Percentiles rank a stretch among this genome's conserved stretches.
Evolutionary conservation across 2,888 invertebrate species (phyloP).

Genomic region (Heliconius hortense): DNA sequence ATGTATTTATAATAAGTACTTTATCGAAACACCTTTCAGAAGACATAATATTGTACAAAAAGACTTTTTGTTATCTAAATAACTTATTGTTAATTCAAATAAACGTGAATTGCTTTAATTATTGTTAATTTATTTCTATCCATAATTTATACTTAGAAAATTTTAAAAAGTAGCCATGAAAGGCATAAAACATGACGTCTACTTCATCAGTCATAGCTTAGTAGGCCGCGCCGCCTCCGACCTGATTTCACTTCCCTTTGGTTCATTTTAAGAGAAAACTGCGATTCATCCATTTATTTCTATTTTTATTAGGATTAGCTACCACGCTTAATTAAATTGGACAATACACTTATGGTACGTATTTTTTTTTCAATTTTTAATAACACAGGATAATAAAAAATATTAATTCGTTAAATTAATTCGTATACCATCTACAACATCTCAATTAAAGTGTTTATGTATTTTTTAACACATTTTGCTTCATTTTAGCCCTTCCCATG

Average conservation of each 20-base stretch:
- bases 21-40: background rate
- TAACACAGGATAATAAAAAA: too few species aligned
- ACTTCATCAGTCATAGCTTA: conserved; percentile 29
- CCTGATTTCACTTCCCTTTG: conserved; percentile 51
- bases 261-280: conserved; percentile 46
- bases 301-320: background rate
- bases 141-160: background rate
- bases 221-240: conserved; percentile 40
- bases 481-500: too few species aligned
- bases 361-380: too few species aligned
- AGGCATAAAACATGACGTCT: conserved; percentile 17
- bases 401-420: too few species aligned
- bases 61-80: background rate
- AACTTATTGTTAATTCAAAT: background rate
- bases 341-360: too few species aligned
- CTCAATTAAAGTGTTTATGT: too few species aligned
- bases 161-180: conserved; percentile 7
- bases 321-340: conserved; percentile 2
- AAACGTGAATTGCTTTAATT: background rate
- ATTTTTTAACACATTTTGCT: too few species aligned
- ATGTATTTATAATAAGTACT: too few species aligned
- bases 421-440: too few species aligned
- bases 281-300: conserved; percentile 7
- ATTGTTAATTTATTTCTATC: background rate
- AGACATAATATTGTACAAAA: background rate